Evolutionary conservation across 2,888 invertebrate genomes (phyloP).

Genomic region (Reticulitermes lucifugus): DNA sequence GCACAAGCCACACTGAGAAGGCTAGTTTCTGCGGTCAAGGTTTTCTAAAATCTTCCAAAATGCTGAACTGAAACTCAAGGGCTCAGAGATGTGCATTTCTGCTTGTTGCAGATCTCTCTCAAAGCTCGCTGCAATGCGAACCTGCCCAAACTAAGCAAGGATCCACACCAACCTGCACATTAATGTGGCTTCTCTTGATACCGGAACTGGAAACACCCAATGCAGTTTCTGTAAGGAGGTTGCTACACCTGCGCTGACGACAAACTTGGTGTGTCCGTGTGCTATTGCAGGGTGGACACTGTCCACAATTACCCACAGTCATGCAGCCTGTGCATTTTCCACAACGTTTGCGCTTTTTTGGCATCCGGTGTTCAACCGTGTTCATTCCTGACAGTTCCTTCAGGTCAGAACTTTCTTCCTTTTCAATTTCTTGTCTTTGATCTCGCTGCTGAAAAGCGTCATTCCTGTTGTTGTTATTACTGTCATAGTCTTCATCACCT

Average conservation of each 20-base stretch:
- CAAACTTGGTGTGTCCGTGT: constrained; percentile 48
- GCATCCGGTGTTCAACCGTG: neutral
- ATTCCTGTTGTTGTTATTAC: constrained; percentile 29
- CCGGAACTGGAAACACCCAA: neutral
- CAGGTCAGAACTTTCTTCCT: neutral
- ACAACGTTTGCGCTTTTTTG: constrained; percentile 44
- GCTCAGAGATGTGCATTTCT: neutral
- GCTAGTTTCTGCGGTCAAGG: too few relatives aligned
- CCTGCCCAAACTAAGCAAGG: neutral
- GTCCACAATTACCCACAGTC: constrained; percentile 43
- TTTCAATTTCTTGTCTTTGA: constrained; percentile 1
- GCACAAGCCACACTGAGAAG: neutral
- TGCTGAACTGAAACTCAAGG: too few relatives aligned
- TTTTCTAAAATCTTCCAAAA: too few relatives aligned
- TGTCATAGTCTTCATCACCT: constrained; percentile 37
- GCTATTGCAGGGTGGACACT: constrained; percentile 47
- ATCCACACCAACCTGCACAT: constrained; percentile 34
- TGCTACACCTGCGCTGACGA: constrained; percentile 42
- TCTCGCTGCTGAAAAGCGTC: constrained; percentile 7
- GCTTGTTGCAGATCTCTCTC: neutral
- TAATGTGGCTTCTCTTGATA: constrained; percentile 17
- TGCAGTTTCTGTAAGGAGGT: constrained; percentile 17
- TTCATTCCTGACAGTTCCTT: neutral
- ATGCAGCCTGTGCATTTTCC: constrained; percentile 44
- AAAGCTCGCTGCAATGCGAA: neutral